Evolutionary conservation across 2,113 vertebrate species (phyloP).

Genomic region (Peromyscus polionotus): DNA sequence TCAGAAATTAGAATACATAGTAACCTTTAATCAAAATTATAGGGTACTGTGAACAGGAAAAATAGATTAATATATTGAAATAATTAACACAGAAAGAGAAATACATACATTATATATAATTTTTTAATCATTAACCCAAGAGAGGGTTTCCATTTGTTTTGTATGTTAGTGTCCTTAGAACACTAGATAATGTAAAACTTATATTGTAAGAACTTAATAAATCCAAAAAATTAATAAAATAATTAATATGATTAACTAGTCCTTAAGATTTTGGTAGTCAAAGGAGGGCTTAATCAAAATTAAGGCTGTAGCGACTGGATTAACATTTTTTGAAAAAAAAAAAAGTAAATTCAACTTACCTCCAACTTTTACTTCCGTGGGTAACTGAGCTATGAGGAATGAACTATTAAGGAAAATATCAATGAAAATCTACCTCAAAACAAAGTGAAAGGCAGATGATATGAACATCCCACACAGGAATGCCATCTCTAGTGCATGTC

Average conservation of each 20-base stretch:
- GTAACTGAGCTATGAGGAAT: conserved; percentile 12
- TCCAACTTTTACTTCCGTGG: conserved; percentile 17
- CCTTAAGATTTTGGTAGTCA: background rate
- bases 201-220: background rate
- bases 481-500: background rate
- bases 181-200: background rate
- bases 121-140: background rate
- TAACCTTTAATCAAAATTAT: background rate
- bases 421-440: background rate
- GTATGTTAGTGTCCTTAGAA: background rate
- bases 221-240: background rate
- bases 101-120: background rate
- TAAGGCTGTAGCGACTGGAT: background rate
- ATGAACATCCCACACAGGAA: background rate
- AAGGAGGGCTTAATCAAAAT: background rate
- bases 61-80: background rate
- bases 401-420: background rate
- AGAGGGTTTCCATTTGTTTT: background rate
- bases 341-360: background rate
- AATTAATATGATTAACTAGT: background rate
- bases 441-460: background rate
- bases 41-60: background rate
- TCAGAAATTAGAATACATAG: background rate
- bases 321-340: background rate
- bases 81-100: background rate